phyloP scores from a whole-genome alignment of 2,888 invertebrate species.

The Timandra comae region DNA sequence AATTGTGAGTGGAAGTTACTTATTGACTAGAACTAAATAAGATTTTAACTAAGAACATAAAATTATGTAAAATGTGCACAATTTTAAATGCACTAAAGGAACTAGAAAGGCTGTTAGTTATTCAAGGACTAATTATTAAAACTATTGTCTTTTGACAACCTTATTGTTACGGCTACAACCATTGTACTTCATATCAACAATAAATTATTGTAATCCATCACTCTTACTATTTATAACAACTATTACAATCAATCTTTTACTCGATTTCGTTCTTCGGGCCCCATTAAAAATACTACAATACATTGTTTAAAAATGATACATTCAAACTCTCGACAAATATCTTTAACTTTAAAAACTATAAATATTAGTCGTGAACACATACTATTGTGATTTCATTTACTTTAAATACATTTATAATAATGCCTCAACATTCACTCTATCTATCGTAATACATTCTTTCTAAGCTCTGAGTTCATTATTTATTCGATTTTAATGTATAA shows the following conservation, averaged over 20 bases:
- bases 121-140: constrained; percentile 6
- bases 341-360: no score
- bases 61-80: constrained; percentile 20
- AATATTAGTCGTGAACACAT: constrained; percentile 54
- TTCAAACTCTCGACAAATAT: no score
- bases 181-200: constrained; percentile 13
- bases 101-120: constrained; percentile 33
- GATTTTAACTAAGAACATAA: constrained; percentile 34
- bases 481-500: constrained; percentile 24
- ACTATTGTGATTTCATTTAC: constrained; percentile 18
- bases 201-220: constrained; percentile 3
- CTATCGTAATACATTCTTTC: constrained; percentile 27
- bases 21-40: constrained; percentile 61
- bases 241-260: no score
- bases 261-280: no score
- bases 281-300: no score
- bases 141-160: constrained; percentile 4
- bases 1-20: constrained; percentile 47
- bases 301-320: no score
- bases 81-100: constrained; percentile 60
- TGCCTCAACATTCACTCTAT: constrained; percentile 35
- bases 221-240: constrained; percentile 3
- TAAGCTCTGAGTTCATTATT: constrained; percentile 59
- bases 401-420: constrained; percentile 33
- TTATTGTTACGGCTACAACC: no score